Evolutionary conservation across 2,888 invertebrate genomes (phyloP).

Genomic region (Tinea trinotella): DNA sequence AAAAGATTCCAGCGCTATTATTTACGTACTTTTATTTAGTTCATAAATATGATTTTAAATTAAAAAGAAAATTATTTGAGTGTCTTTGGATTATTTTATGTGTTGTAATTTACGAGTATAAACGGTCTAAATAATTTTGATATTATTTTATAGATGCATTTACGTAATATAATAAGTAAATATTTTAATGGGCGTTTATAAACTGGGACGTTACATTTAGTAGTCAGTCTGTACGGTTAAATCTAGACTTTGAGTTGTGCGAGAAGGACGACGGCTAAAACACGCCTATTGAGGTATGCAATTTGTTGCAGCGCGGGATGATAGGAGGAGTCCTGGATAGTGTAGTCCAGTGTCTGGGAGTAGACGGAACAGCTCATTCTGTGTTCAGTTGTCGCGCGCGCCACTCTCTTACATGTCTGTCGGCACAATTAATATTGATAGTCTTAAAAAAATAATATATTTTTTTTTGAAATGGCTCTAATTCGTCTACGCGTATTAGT

Average conservation of each 20-base stretch:
- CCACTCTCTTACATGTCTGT: too few relatives aligned
- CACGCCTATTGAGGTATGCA: neutral
- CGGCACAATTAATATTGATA: neutral
- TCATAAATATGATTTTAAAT: too few relatives aligned
- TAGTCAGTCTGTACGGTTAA: neutral
- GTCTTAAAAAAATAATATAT: neutral
- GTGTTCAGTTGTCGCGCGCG: constrained; percentile 5
- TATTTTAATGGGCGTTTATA: neutral
- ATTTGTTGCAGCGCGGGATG: neutral
- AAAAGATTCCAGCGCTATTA: too few relatives aligned
- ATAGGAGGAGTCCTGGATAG: neutral
- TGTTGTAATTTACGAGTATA: too few relatives aligned
- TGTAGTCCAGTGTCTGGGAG: neutral
- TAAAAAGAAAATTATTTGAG: too few relatives aligned
- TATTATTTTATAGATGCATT: too few relatives aligned
- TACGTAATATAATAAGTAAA: too few relatives aligned
- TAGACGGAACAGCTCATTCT: neutral
- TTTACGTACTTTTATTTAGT: too few relatives aligned
- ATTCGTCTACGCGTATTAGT: too few relatives aligned
- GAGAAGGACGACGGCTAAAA: neutral
- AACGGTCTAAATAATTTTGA: too few relatives aligned
- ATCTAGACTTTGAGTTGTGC: neutral
- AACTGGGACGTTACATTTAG: neutral
- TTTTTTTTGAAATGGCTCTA: too few relatives aligned
- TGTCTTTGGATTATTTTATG: too few relatives aligned